Conservation (phyloP, 1,140 invertebrate genomes). For the Bombus sylvicola region DNA sequence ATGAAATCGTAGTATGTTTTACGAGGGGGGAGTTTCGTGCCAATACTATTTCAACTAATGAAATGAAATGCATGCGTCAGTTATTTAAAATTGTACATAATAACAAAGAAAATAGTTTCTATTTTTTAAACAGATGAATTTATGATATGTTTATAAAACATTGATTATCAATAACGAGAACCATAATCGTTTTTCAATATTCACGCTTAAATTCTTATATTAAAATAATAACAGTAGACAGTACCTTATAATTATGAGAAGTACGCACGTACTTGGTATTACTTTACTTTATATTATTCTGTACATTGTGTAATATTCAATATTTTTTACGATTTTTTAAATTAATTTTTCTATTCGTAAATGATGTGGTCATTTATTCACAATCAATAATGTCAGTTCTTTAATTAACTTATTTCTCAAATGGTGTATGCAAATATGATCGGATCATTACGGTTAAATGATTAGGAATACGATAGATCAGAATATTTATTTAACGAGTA, state of each 20-base stretch:
- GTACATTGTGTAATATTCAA: not conserved
- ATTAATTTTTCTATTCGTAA: not conserved
- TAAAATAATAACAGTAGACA: constrained; percentile 31
- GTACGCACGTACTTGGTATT: no score
- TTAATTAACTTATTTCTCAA: not conserved
- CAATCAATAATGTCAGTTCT: not conserved
- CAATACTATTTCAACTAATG: not conserved
- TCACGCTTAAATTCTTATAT: not conserved
- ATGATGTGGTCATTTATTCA: not conserved
- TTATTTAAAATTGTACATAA: not conserved
- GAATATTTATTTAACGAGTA: not conserved
- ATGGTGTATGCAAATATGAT: not conserved
- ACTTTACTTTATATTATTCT: not conserved
- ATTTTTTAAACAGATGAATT: not conserved
- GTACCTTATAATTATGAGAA: not conserved
- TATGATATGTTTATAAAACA: constrained; percentile 27
- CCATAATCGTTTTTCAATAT: constrained; percentile 41
- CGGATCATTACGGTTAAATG: not conserved
- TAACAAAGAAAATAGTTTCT: not conserved
- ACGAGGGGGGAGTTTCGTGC: not conserved
- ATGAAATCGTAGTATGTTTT: not conserved
- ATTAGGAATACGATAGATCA: not conserved
- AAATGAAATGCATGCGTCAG: not conserved
- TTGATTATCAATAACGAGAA: constrained; percentile 23
- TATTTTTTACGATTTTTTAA: not conserved